These are phyloP conservation scores for Steatocranus sp. DNA, from an alignment of 2,797 vertebrate species.

Conservation along the genomic window DNA sequence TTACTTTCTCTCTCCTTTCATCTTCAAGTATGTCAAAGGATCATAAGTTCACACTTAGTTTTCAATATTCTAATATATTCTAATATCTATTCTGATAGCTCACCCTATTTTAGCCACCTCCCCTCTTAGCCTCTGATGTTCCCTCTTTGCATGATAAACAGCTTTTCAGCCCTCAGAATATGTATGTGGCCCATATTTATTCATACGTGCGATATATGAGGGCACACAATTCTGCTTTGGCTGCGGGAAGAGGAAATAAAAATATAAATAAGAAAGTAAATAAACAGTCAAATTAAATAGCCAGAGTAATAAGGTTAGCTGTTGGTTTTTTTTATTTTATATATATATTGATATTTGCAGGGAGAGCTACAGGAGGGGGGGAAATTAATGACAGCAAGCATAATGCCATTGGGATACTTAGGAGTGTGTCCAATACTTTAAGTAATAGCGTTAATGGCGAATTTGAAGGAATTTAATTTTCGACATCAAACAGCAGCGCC, in stretches of 20 bases:
- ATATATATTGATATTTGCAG: slow-evolving; percentile 63
- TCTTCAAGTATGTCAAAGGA: slow-evolving; percentile 58
- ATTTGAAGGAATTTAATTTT: slow-evolving; percentile 81
- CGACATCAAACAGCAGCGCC: slow-evolving; percentile 76
- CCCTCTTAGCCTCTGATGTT: slow-evolving; percentile 70
- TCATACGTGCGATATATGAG: slow-evolving; percentile 51
- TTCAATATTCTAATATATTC: slow-evolving; percentile 61
- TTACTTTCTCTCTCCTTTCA: slow-evolving; percentile 49
- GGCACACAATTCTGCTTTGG: slow-evolving; percentile 58
- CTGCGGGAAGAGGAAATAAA: slow-evolving; percentile 42
- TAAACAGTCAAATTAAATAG: slow-evolving; percentile 73
- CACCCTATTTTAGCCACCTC: slow-evolving; percentile 65
- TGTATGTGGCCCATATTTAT: slow-evolving; percentile 75
- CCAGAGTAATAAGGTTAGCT: slow-evolving; percentile 75
- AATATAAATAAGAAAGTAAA: slow-evolving; percentile 64
- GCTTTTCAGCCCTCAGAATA: slow-evolving; percentile 72
- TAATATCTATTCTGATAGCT: slow-evolving; percentile 62
- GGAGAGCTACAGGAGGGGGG: slow-evolving; percentile 54
- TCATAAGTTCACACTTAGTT: slow-evolving; percentile 65
- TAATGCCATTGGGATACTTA: slow-evolving; percentile 76
- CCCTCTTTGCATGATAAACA: slow-evolving; percentile 76
- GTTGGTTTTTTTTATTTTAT: slow-evolving; percentile 40
- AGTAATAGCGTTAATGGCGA: slow-evolving; percentile 80
- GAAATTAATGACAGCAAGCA: slow-evolving; percentile 79
- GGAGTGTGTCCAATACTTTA: slow-evolving; percentile 83